phyloP scores from a whole-genome alignment of 2,113 vertebrate genomes.

The Corythaeola cristata region DNA sequence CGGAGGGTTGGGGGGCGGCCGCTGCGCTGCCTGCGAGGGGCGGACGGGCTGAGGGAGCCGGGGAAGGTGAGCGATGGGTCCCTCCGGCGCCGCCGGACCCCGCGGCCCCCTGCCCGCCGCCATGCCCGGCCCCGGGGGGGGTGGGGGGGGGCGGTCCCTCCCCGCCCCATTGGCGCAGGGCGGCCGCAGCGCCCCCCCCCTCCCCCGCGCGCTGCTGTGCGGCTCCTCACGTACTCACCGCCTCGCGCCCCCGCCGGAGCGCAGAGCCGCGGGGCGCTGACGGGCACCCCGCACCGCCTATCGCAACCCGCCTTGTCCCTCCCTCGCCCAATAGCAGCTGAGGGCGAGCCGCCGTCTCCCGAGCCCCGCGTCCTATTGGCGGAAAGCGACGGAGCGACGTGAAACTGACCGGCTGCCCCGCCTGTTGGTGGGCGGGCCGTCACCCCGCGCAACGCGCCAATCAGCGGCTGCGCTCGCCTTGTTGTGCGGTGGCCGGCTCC shows the following conservation, averaged over 20 bases:
- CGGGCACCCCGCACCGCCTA: neutral
- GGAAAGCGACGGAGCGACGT: neutral
- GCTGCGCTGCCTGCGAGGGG: no score
- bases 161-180: neutral
- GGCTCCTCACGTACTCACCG: slow-evolving; percentile 70
- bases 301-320: neutral
- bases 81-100: no score
- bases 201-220: slow-evolving; percentile 61
- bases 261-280: neutral
- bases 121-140: neutral
- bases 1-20: no score
- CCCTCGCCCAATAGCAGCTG: neutral
- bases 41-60: no score
- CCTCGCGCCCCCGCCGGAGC: neutral
- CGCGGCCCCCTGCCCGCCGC: neutral
- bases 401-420: neutral
- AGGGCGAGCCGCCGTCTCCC: neutral
- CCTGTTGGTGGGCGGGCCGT: neutral
- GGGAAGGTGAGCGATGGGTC: neutral
- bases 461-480: neutral
- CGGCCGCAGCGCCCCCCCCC: neutral
- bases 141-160: neutral
- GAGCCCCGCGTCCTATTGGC: neutral
- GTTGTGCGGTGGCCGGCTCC: slow-evolving; percentile 30
- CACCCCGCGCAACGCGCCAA: neutral